A percentile compares a stretch with the other conserved stretches of the same genome.
phyloP scores from a whole-genome alignment of 2,797 vertebrate species.

The Gymnothorax reevesii region DNA sequence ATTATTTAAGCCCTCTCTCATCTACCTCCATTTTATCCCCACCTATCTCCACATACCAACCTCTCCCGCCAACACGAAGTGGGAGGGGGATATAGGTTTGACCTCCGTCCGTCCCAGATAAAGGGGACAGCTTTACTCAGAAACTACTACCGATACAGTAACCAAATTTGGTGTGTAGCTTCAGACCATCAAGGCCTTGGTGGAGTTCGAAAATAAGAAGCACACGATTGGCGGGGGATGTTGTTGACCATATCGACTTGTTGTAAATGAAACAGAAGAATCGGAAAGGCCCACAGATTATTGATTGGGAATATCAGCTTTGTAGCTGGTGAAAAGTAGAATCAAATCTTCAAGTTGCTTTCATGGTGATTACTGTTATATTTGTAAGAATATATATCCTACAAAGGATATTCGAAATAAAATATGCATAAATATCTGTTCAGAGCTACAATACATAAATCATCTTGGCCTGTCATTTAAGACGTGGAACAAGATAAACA shows the following conservation, averaged over 20 bases:
- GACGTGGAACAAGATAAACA: background rate
- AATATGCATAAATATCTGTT: background rate
- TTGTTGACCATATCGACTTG: no score
- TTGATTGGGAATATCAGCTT: constrained; percentile 27
- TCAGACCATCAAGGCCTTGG: no score
- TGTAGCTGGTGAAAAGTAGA: constrained; percentile 10
- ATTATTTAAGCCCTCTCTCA: background rate
- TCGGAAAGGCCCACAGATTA: constrained; percentile 1
- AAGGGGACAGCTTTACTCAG: no score
- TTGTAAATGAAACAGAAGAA: background rate
- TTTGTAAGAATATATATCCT: background rate
- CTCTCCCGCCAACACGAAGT: background rate
- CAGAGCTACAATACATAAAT: background rate
- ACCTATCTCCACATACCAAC: no score
- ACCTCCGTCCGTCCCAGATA: no score
- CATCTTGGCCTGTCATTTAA: background rate
- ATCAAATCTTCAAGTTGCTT: background rate
- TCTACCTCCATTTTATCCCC: background rate
- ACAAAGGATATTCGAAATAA: background rate
- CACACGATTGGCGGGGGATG: no score
- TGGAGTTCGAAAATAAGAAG: no score
- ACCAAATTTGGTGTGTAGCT: no score
- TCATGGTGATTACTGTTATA: background rate
- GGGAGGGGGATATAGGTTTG: no score
- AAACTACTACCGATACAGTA: no score